Percentiles rank a stretch among this genome's conserved stretches.
Conservation (phyloP, 2,797 vertebrate species). For the Antennarius maculatus region DNA sequence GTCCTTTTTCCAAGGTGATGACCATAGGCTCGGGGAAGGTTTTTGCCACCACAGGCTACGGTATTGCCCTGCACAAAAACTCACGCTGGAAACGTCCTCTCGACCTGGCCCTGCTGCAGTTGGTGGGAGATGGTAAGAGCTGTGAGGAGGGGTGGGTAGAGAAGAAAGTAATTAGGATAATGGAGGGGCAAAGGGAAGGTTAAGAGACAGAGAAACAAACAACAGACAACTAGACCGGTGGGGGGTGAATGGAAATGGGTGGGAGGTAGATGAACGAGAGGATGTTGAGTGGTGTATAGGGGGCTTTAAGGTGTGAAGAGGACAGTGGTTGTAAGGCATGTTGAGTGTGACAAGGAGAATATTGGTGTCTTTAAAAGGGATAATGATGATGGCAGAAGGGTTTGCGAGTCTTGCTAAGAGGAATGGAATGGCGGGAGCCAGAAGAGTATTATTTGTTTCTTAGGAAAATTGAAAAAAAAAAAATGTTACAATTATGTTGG, state of each 20-base stretch:
- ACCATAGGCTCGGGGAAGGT: conserved; percentile 96
- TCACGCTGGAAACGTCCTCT: conserved; percentile 94
- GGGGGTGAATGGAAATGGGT: conserved; percentile 34
- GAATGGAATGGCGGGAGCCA: conserved; percentile 25
- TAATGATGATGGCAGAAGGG: conserved; percentile 41
- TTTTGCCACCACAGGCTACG: conserved; percentile 94
- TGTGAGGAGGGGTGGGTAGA: conserved; percentile 21
- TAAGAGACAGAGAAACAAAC: conserved; percentile 31
- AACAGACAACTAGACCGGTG: not conserved
- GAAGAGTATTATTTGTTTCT: conserved; percentile 30
- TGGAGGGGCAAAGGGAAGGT: conserved; percentile 40
- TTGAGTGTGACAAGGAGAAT: conserved; percentile 71
- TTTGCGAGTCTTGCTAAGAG: conserved; percentile 51
- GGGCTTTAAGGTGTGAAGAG: conserved; percentile 42
- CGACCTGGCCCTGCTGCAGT: conserved; percentile 92
- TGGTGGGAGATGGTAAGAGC: conserved; percentile 91
- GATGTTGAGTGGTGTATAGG: conserved; percentile 31
- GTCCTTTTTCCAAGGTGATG: conserved; percentile 81
- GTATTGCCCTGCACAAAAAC: conserved; percentile 94
- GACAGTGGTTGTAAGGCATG: conserved; percentile 53
- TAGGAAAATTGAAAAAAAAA: conserved; percentile 18
- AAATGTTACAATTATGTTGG: conserved; percentile 23
- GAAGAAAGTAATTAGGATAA: conserved; percentile 52
- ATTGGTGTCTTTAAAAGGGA: conserved; percentile 63
- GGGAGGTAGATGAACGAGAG: conserved; percentile 61